phyloP scores from a whole-genome alignment of 2,888 invertebrate species.

The Andrena bucephala region DNA sequence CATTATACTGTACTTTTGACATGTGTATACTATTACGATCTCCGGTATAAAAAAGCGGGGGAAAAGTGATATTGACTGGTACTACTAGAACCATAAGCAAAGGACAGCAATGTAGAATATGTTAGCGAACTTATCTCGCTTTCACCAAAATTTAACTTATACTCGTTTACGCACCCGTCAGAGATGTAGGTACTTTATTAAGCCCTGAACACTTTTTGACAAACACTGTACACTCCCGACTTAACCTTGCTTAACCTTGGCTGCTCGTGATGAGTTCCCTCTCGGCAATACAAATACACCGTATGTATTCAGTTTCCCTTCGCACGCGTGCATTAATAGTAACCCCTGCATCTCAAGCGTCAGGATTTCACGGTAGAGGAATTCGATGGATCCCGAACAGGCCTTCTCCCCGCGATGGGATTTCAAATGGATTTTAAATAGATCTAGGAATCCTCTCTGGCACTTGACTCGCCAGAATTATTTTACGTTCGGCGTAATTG shows the following conservation, averaged over 20 bases:
- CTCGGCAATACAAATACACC: constrained; percentile 55
- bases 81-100: too few relatives aligned
- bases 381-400: constrained; percentile 21
- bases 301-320: constrained; percentile 27
- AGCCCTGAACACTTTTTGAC: too few relatives aligned
- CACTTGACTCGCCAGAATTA: constrained; percentile 4
- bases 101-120: too few relatives aligned
- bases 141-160: too few relatives aligned
- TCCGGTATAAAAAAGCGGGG: too few relatives aligned
- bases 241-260: constrained; percentile 64
- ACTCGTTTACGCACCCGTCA: too few relatives aligned
- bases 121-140: too few relatives aligned
- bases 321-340: constrained; percentile 4
- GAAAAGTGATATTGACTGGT: too few relatives aligned
- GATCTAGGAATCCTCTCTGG: constrained; percentile 1
- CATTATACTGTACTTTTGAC: too few relatives aligned
- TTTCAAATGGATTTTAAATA: constrained; percentile 21
- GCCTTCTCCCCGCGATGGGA: not conserved
- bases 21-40: too few relatives aligned
- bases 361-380: constrained; percentile 3
- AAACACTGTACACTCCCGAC: not conserved
- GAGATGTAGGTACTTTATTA: too few relatives aligned
- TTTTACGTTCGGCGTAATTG: constrained; percentile 6
- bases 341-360: not conserved
- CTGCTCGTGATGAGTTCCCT: constrained; percentile 71